Base-by-base conservation (phyloP, 1,140 invertebrate genomes). In the Dinothrombium tinctorium region DNA sequence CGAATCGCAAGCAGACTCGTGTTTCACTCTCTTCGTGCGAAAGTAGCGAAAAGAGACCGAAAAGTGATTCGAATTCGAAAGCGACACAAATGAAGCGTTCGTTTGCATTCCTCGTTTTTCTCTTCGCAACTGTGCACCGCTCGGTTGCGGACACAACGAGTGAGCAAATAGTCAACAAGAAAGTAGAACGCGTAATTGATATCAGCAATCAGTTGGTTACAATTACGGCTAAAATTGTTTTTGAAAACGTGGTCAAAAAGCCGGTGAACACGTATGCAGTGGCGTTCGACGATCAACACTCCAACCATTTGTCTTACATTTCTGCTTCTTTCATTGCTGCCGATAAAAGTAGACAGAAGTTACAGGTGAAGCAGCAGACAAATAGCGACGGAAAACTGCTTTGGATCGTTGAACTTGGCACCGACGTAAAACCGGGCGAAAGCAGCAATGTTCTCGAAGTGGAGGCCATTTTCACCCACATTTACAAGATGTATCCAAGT, bases 131-230 rank as follows among this genome's bases (percentile, higher is more conserved):
- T n/a, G n/a, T n/a, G n/a, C n/a, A n/a, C n/a, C n/a, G n/a, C n/a
- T n/a, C n/a, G n/a, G n/a, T n/a, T n/a, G n/a, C n/a, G n/a, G n/a
- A n/a, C n/a, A n/a, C n/a, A n/a, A n/a, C 28, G 11, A 49, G 42
- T 32, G 23, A 41, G 5, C 41, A 46, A 42, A 51, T 86, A 37
- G 66, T 72, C 23, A 68, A 82, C 44, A 74, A 71, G 53, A 82
- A 79, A 65, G 74, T 81, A 11, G 81, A 87, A 36, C 65, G 82
- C 53, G 69, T 69, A 23, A 70, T 94, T 41, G 83, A 95, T 61
- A 60, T 90, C 37, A 69, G 76, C 3, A 73, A 78, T 11, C 86
- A 92, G 61, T 60, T 92, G 25, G 78, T 81, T 1, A 87, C 84
- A 62, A 72, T 83, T 20, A 65, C 64, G 11, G 65, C 69, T 4